These are phyloP conservation scores for Lanistes nyassanus DNA, from an alignment of 1,140 invertebrate genomes.

Conservation along the genomic window DNA sequence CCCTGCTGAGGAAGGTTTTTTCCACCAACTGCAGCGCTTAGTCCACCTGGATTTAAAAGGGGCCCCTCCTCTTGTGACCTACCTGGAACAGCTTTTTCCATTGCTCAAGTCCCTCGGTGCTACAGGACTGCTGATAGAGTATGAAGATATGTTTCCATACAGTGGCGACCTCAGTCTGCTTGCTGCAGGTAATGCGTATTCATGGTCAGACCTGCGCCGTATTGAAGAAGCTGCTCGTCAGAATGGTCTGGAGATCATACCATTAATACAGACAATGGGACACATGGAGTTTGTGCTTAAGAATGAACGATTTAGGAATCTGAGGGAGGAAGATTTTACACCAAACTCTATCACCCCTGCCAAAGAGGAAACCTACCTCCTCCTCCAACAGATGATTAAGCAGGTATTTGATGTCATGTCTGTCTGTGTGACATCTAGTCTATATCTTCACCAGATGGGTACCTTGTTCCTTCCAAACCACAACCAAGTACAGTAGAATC, in stretches of 20 bases:
- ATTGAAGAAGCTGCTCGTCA: constrained; percentile 74
- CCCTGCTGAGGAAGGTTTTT: constrained; percentile 8
- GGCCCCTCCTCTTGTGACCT: constrained; percentile 51
- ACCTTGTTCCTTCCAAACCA: neutral
- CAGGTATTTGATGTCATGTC: constrained; percentile 69
- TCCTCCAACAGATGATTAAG: constrained; percentile 82
- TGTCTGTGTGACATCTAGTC: too few relatives aligned
- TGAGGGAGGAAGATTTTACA: constrained; percentile 78
- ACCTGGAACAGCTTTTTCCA: constrained; percentile 62
- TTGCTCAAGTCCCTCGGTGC: constrained; percentile 81
- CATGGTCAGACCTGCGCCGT: constrained; percentile 70
- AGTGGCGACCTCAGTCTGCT: constrained; percentile 74
- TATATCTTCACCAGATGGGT: too few relatives aligned
- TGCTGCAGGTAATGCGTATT: constrained; percentile 68
- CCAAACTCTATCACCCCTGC: constrained; percentile 88
- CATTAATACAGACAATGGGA: constrained; percentile 95
- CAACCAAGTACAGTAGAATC: neutral
- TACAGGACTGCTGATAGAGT: constrained; percentile 90
- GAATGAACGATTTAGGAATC: constrained; percentile 75
- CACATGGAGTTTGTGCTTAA: constrained; percentile 85
- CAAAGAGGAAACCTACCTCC: constrained; percentile 74
- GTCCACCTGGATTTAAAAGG: constrained; percentile 59
- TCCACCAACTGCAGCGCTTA: constrained; percentile 29
- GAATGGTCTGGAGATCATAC: constrained; percentile 82
- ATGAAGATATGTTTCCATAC: constrained; percentile 98